Evolutionary conservation across 2,797 vertebrate genomes (phyloP), one percentile per base, ranked within the genome.

Genomic region (Schizothorax lantsangensis): DNA sequence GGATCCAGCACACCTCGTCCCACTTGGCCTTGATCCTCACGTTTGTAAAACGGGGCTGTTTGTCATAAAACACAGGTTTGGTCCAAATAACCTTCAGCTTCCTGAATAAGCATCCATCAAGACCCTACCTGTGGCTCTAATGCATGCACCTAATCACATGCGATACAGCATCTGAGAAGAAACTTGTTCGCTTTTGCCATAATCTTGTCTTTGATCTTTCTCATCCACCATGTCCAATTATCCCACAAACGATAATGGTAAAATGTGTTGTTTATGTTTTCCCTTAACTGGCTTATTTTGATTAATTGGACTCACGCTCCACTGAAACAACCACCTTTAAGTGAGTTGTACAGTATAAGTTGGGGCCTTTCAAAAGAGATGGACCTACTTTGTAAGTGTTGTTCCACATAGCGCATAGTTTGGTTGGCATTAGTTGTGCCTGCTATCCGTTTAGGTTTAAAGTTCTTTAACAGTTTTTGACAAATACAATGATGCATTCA

Each of bases 1-100:
- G 14, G 21, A 84, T 83, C 87, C 84, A 89, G 43, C 84, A 89
- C 4, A 54, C 84, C 86, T 69, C 57, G 45, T 69, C 82, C 77
- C 82, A 66, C 79, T 82, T 75, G 57, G 86, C 90, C 89, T 91
- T 90, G 88, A 90, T 92, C 89, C 88, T 87, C 52, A 52, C 33
- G 23, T 77, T 86, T 90, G 74, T 88, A 40, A 89, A 88, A 88
- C 72, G 14, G 23, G 54, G 40, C 86, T 83, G 81, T 75, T 81
- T 79, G 86, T 86, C 87, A 90, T 89, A 87, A 88, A 91, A 90
- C 69, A 23, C 54, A 88, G 81, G 66, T 83, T 85, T 89, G 86
- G 52, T 72, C 66, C 36, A 75, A 69, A 83, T 83, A 83, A 52
- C 79, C 45, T 72, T 40, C 77, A 73, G 72, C 83, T 81, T 83